These are phyloP conservation scores for Ctenicera cuprea DNA, from an alignment of 2,888 invertebrate genomes.

Conservation along the genomic window DNA sequence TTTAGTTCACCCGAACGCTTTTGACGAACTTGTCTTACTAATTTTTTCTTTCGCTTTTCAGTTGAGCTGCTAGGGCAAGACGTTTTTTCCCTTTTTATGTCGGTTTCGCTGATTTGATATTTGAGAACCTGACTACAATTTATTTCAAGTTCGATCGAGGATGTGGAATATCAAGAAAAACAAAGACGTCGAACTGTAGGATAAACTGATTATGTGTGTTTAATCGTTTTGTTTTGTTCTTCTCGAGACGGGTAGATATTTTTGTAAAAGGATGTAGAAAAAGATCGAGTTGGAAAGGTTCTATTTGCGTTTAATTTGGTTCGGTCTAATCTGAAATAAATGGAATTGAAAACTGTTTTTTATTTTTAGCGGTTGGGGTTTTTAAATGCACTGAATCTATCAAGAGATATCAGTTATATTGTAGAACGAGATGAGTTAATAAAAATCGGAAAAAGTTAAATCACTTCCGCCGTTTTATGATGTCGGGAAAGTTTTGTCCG, in stretches of 20 bases:
- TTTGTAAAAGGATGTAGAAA: neutral
- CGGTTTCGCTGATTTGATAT: constrained; percentile 2
- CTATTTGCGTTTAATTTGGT: neutral
- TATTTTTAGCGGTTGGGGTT: neutral
- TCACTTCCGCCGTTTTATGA: constrained; percentile 14
- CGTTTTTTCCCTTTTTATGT: neutral
- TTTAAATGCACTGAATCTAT: neutral
- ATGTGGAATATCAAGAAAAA: constrained; percentile 28
- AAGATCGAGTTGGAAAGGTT: neutral
- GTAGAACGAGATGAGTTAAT: constrained; percentile 1
- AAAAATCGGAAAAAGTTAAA: constrained; percentile 17
- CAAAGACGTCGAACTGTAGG: constrained; percentile 28
- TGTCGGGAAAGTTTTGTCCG: constrained; percentile 21
- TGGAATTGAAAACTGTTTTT: neutral
- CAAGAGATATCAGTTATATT: neutral
- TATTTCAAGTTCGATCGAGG: constrained; percentile 7
- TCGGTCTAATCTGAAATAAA: too few relatives aligned
- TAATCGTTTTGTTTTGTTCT: constrained; percentile 41
- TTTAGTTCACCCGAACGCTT: constrained; percentile 17
- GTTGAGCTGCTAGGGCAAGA: neutral
- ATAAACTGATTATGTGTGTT: constrained; percentile 40
- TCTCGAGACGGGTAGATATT: constrained; percentile 15
- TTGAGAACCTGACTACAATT: constrained; percentile 18
- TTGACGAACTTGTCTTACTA: neutral
- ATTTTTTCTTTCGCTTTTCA: constrained; percentile 12